Evolutionary conservation across 2,113 vertebrate genomes (phyloP).

Genomic region (Calidris pygmaea): DNA sequence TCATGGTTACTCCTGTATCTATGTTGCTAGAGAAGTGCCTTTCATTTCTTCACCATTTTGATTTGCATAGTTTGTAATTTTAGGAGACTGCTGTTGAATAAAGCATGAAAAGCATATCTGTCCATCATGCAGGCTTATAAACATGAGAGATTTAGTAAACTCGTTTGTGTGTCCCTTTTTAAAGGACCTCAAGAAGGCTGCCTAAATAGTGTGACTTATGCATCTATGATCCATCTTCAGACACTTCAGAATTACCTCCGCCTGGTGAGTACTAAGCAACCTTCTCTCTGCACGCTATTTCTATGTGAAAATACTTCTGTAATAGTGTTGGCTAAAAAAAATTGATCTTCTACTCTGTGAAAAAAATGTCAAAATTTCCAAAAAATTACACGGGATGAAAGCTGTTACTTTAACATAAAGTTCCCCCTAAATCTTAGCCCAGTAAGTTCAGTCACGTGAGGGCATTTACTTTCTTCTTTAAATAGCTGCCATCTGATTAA

Average conservation of each 20-base stretch:
- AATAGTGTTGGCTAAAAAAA: background rate
- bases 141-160: background rate
- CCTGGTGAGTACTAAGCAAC: conserved; percentile 77
- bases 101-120: background rate
- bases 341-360: background rate
- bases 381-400: background rate
- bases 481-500: background rate
- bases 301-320: background rate
- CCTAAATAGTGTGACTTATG: conserved; percentile 87
- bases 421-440: background rate
- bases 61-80: background rate
- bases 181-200: conserved; percentile 88
- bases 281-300: background rate
- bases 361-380: background rate
- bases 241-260: conserved; percentile 93
- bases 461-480: background rate
- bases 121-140: background rate
- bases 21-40: background rate
- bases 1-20: background rate
- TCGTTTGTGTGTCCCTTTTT: background rate
- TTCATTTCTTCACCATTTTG: background rate
- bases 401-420: background rate
- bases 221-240: conserved; percentile 89
- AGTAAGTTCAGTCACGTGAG: background rate
- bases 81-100: background rate